Evolutionary conservation across 2,888 invertebrate genomes (phyloP), one percentile per base, ranked within the genome.

Genomic region (Stenodera caucasica): DNA sequence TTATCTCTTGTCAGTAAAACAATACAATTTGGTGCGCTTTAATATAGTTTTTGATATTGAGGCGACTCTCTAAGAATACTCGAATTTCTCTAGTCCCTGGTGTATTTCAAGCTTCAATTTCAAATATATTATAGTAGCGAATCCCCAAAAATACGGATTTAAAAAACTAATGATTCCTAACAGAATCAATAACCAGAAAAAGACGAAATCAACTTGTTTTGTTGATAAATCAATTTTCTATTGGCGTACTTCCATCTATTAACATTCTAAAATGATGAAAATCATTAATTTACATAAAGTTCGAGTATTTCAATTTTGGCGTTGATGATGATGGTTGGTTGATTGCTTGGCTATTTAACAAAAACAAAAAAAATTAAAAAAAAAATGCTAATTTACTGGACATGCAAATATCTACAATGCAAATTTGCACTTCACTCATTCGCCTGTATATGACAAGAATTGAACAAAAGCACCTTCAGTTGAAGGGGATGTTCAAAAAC

Each of bases 301-400:
- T 49, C 51, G 40, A 18, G 9, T 40, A 15, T 35, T 35, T 35
- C 3, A 18, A 9, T 11, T 15, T 61, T 57, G 51, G 18, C 32
- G 7, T 33, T 33, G 15, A 15, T 37, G 32, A 12, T 26, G 26
- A 6, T 26, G 26, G 26, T 26, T n/a, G n/a, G n/a, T n/a, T n/a
- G n/a, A n/a, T n/a, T n/a, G n/a, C n/a, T n/a, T n/a, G n/a, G n/a
- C n/a, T n/a, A n/a, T n/a, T n/a, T n/a, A n/a, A n/a, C n/a, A n/a
- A n/a, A n/a, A n/a, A n/a, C n/a, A n/a, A n/a, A n/a, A n/a, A n/a
- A n/a, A n/a, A n/a, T n/a, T n/a, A n/a, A 37, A 12, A 15, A 60
- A 63, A 61, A 64, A 64, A 66, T 66, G 63, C 61, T 63, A 66
- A 66, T 66, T 66, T 59, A 56, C 58, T 61, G 64, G 63, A 62